Evolutionary conservation across 2,888 invertebrate species (phyloP), one percentile per base, ranked within the genome.

Genomic region (Pyrochroa serraticornis): DNA sequence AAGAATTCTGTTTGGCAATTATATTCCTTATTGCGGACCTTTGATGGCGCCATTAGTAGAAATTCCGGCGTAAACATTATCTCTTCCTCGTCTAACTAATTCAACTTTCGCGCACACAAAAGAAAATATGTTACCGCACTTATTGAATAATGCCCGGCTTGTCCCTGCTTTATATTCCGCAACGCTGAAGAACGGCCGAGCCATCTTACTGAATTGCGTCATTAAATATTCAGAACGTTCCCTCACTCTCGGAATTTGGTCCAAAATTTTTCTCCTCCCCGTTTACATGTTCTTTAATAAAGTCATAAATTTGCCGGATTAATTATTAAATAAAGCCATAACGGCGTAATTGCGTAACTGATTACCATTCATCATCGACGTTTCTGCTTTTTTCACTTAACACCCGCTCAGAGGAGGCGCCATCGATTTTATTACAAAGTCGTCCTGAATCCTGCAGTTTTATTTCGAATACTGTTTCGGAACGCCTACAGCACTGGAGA

Each of bases 131-230:
- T 51, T 44, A 37, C 51, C n/a, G n/a, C 38, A 10, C 38, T 44
- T 52, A 44, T 52, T 45, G 13, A 44, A 52, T 52, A 52, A 44
- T 22, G n/a, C 38, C 39, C 14, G 32, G 32, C 31, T 49, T 41
- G 33, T 36, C 37, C 45, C 53, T 53, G 41, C 35, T 53, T 46
- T 53, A 53, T 53, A 53, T 53, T 52, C 52, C 43, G 41, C 36
- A 22, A 3, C 22, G 32, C 37, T 38, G 32, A 45, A 38, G 33
- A 44, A 50, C 22, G 45, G 36, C 22, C 44, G 46, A 35, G 22
- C 53, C 53, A 53, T 53, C 53, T 53, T 53, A 9, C 37, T 14
- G 53, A 46, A 53, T 46, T 53, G 53, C 53, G 30, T 46, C 41
- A 53, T 53, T 53, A 53, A 53, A 53, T 46, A 53, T 53, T 53